Evolutionary conservation across 2,888 invertebrate genomes (phyloP).

Genomic region (Oeneis ivallda): DNA sequence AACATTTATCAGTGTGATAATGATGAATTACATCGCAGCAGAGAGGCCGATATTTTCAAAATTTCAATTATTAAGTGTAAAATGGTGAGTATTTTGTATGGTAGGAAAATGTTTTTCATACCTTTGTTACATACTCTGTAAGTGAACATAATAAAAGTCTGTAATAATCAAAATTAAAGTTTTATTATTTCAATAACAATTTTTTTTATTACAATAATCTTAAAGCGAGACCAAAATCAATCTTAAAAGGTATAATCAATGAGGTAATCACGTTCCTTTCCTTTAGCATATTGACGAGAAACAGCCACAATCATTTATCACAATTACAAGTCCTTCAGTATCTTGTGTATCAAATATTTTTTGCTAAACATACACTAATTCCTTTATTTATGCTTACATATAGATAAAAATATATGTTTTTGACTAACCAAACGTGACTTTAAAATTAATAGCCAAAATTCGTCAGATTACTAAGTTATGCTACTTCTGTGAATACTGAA

Average conservation of each 20-base stretch:
- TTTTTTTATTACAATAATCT: constrained; percentile 9
- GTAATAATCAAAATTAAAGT: constrained; percentile 12
- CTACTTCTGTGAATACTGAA: no score
- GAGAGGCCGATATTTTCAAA: constrained; percentile 9
- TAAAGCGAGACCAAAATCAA: constrained; percentile 12
- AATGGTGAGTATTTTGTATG: constrained; percentile 10
- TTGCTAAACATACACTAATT: no score
- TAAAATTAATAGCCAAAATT: constrained; percentile 12
- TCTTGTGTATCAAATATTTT: constrained; percentile 7
- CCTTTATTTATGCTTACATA: constrained; percentile 7
- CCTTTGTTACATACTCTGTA: constrained; percentile 12
- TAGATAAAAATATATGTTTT: constrained; percentile 8
- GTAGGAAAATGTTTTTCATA: constrained; percentile 11
- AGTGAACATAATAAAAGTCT: constrained; percentile 11
- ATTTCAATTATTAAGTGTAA: constrained; percentile 12
- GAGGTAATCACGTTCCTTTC: constrained; percentile 11
- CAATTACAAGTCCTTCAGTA: constrained; percentile 12
- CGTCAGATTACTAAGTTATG: constrained; percentile 12
- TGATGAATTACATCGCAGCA: constrained; percentile 10
- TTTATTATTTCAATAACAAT: constrained; percentile 9
- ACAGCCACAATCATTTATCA: constrained; percentile 10
- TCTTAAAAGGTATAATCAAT: constrained; percentile 10
- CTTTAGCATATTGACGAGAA: constrained; percentile 8
- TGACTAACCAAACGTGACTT: constrained; percentile 11
- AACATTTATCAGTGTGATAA: constrained; percentile 32